A percentile compares a stretch with the other conserved stretches of the same genome.
phyloP scores from a whole-genome alignment of 2,888 invertebrate genomes.

The Yponomeuta evonymella region DNA sequence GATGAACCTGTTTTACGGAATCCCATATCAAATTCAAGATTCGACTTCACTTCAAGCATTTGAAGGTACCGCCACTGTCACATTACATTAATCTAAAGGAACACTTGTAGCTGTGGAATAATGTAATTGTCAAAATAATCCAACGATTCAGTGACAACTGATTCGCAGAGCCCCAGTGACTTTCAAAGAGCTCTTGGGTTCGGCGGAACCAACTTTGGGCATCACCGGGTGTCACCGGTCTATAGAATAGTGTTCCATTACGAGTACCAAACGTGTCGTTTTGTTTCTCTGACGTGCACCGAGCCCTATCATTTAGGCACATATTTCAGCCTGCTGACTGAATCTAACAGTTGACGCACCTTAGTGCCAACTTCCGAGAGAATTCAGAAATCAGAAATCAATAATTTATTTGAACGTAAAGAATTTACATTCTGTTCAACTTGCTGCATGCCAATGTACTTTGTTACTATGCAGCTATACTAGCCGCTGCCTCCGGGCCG shows the following conservation, averaged over 20 bases:
- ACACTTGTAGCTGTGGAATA: neutral
- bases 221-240: neutral
- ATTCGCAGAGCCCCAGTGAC: too few relatives aligned
- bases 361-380: neutral
- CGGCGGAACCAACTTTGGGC: too few relatives aligned
- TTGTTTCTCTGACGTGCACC: constrained; percentile 18
- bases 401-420: too few relatives aligned
- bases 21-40: too few relatives aligned
- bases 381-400: neutral
- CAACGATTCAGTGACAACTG: neutral
- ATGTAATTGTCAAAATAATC: too few relatives aligned
- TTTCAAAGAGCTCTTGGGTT: neutral
- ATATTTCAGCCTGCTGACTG: constrained; percentile 43
- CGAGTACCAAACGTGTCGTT: constrained; percentile 43
- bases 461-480: too few relatives aligned
- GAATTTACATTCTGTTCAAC: too few relatives aligned
- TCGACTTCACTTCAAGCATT: too few relatives aligned
- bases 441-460: too few relatives aligned
- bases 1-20: neutral
- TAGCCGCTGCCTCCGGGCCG: too few relatives aligned
- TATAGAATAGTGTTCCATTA: constrained; percentile 22
- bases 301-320: constrained; percentile 33
- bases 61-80: neutral
- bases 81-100: neutral
- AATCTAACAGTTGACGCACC: constrained; percentile 37